Percentiles rank a stretch among this genome's conserved stretches.
Evolutionary conservation across 2,113 vertebrate genomes (phyloP).

Genomic region (Lonchura striata): DNA sequence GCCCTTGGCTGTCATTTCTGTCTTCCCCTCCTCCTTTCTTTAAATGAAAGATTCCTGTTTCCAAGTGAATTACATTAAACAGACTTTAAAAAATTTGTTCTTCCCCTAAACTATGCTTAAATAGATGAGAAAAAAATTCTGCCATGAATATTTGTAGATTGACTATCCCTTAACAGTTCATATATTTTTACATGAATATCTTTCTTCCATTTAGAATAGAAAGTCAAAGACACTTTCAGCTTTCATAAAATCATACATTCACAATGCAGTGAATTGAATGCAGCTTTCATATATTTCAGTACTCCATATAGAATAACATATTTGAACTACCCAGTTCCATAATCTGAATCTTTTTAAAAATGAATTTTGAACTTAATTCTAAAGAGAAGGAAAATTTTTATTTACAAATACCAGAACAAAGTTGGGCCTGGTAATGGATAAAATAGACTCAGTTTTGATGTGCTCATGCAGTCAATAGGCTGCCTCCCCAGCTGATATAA

Average conservation of each 20-base stretch:
- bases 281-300: not conserved
- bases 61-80: conserved; percentile 6
- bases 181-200: conserved; percentile 24
- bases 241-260: conserved; percentile 10
- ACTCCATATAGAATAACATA: not conserved
- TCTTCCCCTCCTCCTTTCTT: not conserved
- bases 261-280: not conserved
- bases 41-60: conserved; percentile 23
- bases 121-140: not conserved
- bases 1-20: conserved; percentile 24
- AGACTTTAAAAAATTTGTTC: conserved; percentile 3
- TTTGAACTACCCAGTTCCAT: not conserved
- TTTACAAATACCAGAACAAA: not conserved
- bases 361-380: not conserved
- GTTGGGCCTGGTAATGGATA: not conserved
- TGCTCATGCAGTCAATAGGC: not conserved
- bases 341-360: not conserved
- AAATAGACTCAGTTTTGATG: not conserved
- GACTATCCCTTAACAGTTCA: conserved; percentile 8
- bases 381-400: not conserved
- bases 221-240: conserved; percentile 7
- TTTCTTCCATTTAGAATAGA: conserved; percentile 16
- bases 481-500: not conserved
- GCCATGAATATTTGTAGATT: conserved; percentile 6
- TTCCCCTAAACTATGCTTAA: conserved; percentile 11